Evolutionary conservation across 1,140 invertebrate genomes (phyloP).

Genomic region (Asbolus verrucosus): DNA sequence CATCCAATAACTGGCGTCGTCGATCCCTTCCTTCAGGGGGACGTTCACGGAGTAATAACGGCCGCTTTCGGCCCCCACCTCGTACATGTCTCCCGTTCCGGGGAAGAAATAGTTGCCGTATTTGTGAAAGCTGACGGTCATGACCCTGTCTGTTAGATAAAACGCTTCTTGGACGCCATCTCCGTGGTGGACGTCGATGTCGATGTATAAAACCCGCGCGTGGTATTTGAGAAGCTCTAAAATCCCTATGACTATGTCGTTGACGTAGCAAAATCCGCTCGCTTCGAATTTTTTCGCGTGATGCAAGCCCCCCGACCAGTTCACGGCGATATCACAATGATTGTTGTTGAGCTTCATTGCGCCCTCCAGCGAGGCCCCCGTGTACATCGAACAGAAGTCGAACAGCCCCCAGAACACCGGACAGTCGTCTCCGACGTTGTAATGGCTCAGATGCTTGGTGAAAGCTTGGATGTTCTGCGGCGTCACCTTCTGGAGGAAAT

Average conservation of each 20-base stretch:
- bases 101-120: slow-evolving; percentile 99
- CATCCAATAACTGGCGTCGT: slow-evolving; percentile 92
- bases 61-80: slow-evolving; percentile 93
- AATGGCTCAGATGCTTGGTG: slow-evolving; percentile 92
- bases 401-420: slow-evolving; percentile 99
- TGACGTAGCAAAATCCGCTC: slow-evolving; percentile 96
- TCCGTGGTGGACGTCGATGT: slow-evolving; percentile 99
- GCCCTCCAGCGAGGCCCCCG: slow-evolving; percentile 95
- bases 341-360: slow-evolving; percentile 95
- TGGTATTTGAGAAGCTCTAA: slow-evolving; percentile 96
- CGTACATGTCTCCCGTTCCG: slow-evolving; percentile 98
- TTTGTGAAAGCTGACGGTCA: slow-evolving; percentile 99
- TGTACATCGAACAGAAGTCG: slow-evolving; percentile 99
- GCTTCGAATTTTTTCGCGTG: slow-evolving; percentile 99
- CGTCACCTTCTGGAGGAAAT: slow-evolving; percentile 95
- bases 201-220: slow-evolving; percentile 96
- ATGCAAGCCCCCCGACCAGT: slow-evolving; percentile 99
- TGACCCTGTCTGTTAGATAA: slow-evolving; percentile 97
- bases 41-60: slow-evolving; percentile 98
- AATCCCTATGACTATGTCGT: slow-evolving; percentile 99
- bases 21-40: slow-evolving; percentile 96
- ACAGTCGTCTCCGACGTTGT: slow-evolving; percentile 99
- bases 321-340: slow-evolving; percentile 96
- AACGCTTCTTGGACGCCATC: slow-evolving; percentile 99
- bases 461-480: slow-evolving; percentile 96